These are phyloP conservation scores for Dolomedes plantarius DNA, from an alignment of 2,888 invertebrate species.

Conservation along the genomic window DNA sequence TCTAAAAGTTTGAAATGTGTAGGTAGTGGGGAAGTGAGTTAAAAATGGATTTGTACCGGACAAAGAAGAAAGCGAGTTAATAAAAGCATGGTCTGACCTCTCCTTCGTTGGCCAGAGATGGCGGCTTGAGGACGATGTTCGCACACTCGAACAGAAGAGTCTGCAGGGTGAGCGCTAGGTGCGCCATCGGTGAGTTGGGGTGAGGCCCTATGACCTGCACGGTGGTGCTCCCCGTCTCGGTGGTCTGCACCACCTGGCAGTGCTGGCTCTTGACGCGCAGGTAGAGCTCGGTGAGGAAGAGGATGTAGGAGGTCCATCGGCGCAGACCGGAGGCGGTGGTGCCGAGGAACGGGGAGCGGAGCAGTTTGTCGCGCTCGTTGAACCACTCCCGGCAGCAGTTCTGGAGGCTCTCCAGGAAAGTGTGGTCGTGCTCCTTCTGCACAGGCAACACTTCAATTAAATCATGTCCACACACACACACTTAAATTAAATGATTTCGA, in stretches of 20 bases:
- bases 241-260: conserved; percentile 79
- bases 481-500: too few relatives aligned
- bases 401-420: conserved; percentile 90
- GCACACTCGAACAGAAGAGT: conserved; percentile 92
- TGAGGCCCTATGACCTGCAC: conserved; percentile 29
- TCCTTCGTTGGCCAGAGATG: conserved; percentile 85
- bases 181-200: conserved; percentile 50
- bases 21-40: too few relatives aligned
- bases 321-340: conserved; percentile 77
- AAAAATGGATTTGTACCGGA: too few relatives aligned
- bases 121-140: conserved; percentile 87
- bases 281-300: conserved; percentile 93
- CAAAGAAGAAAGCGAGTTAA: too few relatives aligned
- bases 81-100: conserved; percentile 83
- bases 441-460: too few relatives aligned
- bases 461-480: too few relatives aligned
- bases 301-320: conserved; percentile 87
- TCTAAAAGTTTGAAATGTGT: too few relatives aligned
- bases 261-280: conserved; percentile 83
- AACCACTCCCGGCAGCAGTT: conserved; percentile 94
- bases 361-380: conserved; percentile 86
- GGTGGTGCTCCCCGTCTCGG: conserved; percentile 75
- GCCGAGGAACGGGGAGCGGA: conserved; percentile 74
- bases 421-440: conserved; percentile 89
- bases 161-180: conserved; percentile 58